phyloP scores from a whole-genome alignment of 2,797 vertebrate species.

The Lophotriccus pileatus region DNA sequence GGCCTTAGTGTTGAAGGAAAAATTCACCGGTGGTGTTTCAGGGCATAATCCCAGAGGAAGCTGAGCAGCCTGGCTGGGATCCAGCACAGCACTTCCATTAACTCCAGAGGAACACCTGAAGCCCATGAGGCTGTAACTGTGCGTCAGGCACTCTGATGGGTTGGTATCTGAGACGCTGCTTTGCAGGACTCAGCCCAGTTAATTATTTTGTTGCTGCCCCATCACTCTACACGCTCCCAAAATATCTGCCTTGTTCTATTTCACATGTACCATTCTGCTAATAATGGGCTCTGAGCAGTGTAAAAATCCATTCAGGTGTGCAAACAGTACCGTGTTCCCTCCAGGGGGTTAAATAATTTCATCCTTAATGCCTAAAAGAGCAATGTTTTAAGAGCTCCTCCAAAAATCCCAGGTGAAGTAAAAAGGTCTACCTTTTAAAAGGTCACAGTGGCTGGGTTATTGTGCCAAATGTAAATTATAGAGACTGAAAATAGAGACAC shows the following conservation, averaged over 20 bases:
- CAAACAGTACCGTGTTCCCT: not conserved
- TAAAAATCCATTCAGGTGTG: not conserved
- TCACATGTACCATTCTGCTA: not conserved
- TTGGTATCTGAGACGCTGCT: not conserved
- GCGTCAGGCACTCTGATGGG: not conserved
- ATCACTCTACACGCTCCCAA: not conserved
- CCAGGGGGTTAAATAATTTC: not conserved
- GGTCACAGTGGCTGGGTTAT: not conserved
- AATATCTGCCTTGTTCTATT: not conserved
- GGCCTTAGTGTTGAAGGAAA: not conserved
- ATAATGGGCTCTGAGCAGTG: not conserved
- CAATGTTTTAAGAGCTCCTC: not conserved
- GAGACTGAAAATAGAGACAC: not conserved
- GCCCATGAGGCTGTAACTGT: not conserved
- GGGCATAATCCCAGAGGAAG: not conserved
- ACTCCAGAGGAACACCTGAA: not conserved
- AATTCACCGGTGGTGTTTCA: not conserved
- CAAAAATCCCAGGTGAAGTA: not conserved
- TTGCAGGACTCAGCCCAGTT: not conserved
- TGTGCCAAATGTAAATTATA: not conserved
- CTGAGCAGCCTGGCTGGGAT: not conserved
- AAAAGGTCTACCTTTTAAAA: not conserved
- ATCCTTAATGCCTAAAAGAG: not conserved
- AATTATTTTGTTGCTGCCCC: not conserved
- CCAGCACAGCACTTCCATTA: not conserved